These are phyloP conservation scores for Leptopilina clavipes DNA, from an alignment of 1,140 invertebrate genomes.

Conservation along the genomic window DNA sequence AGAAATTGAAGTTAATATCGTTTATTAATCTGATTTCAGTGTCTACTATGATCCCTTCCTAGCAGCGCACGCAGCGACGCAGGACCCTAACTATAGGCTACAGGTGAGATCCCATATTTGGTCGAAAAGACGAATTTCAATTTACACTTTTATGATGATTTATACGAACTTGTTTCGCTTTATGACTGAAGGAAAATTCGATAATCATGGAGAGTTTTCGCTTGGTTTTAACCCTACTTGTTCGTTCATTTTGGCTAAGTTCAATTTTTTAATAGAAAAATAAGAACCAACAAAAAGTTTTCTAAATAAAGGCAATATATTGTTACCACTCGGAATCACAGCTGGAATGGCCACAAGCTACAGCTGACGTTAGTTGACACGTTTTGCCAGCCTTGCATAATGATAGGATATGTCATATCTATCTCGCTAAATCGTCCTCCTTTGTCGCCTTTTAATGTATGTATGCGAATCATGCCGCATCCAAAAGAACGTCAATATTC, in stretches of 20 bases:
- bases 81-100: slow-evolving; percentile 91
- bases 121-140: background rate
- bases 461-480: slow-evolving; percentile 47
- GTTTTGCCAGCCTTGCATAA: slow-evolving; percentile 60
- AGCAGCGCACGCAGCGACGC: slow-evolving; percentile 86
- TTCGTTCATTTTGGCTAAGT: background rate
- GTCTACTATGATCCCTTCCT: slow-evolving; percentile 97
- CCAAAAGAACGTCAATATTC: slow-evolving; percentile 35
- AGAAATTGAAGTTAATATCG: background rate
- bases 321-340: slow-evolving; percentile 55
- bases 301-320: slow-evolving; percentile 44
- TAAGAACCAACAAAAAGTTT: slow-evolving; percentile 34
- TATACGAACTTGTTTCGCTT: background rate
- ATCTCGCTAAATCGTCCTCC: slow-evolving; percentile 47
- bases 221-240: too few relatives aligned
- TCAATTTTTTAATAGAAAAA: background rate
- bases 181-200: background rate
- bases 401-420: slow-evolving; percentile 57
- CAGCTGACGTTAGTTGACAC: slow-evolving; percentile 72
- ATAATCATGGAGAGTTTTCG: background rate
- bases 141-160: background rate
- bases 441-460: slow-evolving; percentile 53
- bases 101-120: slow-evolving; percentile 80
- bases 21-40: slow-evolving; percentile 76
- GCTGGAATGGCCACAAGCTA: slow-evolving; percentile 74